These are phyloP conservation scores for Hipposideros larvatus DNA, from an alignment of 2,797 vertebrate species.

Conservation along the genomic window DNA sequence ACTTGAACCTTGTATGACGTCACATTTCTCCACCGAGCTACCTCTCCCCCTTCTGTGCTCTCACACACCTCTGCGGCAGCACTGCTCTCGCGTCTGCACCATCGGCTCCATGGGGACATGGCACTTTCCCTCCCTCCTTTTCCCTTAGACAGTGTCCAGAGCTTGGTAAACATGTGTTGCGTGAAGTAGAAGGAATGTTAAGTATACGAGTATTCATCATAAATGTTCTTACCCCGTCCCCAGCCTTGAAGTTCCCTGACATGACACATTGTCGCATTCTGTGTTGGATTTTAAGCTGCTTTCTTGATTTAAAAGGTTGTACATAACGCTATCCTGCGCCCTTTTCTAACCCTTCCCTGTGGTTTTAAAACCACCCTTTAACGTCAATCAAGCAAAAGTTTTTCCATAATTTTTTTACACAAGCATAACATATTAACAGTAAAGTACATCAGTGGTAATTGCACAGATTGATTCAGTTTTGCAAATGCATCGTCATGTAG, in stretches of 20 bases:
- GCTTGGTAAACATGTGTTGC: background rate
- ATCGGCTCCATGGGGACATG: background rate
- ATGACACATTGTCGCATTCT: background rate
- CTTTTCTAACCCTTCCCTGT: background rate
- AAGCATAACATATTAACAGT: background rate
- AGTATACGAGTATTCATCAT: background rate
- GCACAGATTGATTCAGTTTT: background rate
- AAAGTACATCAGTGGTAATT: background rate
- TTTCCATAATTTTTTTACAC: background rate
- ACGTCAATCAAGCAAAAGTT: background rate
- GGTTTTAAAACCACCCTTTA: background rate
- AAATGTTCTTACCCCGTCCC: background rate
- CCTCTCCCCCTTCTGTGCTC: background rate
- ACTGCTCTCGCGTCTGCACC: background rate
- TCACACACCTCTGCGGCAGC: fast-evolving
- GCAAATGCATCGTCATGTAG: background rate
- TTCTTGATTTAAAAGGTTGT: background rate
- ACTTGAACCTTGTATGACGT: background rate
- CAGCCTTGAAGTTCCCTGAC: background rate
- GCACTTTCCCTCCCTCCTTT: background rate
- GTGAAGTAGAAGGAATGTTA: background rate
- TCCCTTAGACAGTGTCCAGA: background rate
- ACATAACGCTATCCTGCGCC: background rate
- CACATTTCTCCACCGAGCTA: background rate
- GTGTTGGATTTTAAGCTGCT: background rate